These are phyloP conservation scores for Sylvia borin DNA, from an alignment of 2,797 vertebrate species.

Conservation along the genomic window DNA sequence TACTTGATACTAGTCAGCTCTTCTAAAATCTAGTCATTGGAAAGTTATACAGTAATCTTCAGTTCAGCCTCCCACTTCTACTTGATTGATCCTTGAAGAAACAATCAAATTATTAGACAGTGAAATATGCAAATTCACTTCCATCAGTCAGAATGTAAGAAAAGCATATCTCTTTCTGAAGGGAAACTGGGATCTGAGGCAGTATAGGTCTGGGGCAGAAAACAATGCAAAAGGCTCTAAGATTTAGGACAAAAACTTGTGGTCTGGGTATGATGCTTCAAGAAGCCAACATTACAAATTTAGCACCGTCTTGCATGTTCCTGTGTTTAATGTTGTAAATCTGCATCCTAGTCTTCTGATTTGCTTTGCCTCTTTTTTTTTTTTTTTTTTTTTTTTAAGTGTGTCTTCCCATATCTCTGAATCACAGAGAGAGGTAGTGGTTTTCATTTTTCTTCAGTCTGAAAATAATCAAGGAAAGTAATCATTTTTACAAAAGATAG, in stretches of 20 bases:
- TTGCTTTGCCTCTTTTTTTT: background rate
- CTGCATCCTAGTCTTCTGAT: background rate
- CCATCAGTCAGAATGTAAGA: background rate
- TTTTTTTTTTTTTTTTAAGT: background rate
- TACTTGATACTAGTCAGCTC: background rate
- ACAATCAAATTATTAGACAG: background rate
- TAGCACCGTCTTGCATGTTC: background rate
- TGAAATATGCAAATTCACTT: background rate
- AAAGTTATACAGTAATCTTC: background rate
- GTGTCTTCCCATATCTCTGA: background rate
- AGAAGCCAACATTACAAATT: background rate
- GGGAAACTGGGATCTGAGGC: background rate
- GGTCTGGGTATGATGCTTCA: background rate
- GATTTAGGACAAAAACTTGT: background rate
- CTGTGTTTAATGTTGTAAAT: background rate
- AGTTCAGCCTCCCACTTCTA: background rate
- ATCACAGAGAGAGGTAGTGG: background rate
- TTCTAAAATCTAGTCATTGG: background rate
- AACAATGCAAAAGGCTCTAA: background rate
- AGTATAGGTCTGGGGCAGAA: background rate
- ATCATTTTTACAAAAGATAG: background rate
- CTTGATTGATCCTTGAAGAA: background rate
- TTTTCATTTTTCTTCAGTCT: background rate
- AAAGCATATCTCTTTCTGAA: background rate
- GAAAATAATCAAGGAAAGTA: background rate